A percentile compares a stretch with the other conserved stretches of the same genome.
phyloP scores from a whole-genome alignment of 2,888 invertebrate species.

The Drosophila emarginata region DNA sequence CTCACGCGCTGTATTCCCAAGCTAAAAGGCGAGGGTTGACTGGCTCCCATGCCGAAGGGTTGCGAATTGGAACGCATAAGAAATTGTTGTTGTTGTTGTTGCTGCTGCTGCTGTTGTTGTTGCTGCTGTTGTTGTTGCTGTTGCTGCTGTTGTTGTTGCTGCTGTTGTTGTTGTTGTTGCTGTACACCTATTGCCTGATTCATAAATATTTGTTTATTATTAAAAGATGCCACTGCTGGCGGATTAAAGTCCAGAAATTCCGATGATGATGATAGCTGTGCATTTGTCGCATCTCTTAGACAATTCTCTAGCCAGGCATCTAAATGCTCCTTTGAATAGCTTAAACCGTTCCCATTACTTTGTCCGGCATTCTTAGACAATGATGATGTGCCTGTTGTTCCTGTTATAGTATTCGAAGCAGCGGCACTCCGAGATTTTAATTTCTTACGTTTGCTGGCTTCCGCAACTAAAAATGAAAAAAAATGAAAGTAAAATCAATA shows the following conservation, averaged over 20 bases:
- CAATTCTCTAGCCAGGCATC: conserved; percentile 82
- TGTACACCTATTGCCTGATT: conserved; percentile 52
- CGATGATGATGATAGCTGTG: conserved; percentile 81
- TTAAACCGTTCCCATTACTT: conserved; percentile 49
- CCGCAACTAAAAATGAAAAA: conserved; percentile 56
- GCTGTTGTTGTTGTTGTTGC: conserved; percentile 60
- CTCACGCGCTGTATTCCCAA: conserved; percentile 81
- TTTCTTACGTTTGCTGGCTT: conserved; percentile 80
- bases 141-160: conserved; percentile 45
- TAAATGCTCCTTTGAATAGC: conserved; percentile 80
- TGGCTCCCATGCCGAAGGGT: conserved; percentile 53
- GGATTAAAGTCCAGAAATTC: conserved; percentile 82
- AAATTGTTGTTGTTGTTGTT: conserved; percentile 69
- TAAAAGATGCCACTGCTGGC: conserved; percentile 37
- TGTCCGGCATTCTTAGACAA: conserved; percentile 31
- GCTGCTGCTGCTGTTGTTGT: conserved; percentile 47
- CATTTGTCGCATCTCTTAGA: conserved; percentile 80
- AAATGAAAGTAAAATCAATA: background rate
- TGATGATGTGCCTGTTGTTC: conserved; percentile 23
- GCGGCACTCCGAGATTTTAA: conserved; percentile 79
- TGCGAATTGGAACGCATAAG: conserved; percentile 67
- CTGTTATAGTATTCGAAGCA: conserved; percentile 34
- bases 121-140: conserved; percentile 54
- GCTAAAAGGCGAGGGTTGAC: conserved; percentile 73
- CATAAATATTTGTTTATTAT: conserved; percentile 42